A percentile compares a stretch with the other conserved stretches of the same genome.
Evolutionary conservation across 1,140 invertebrate species (phyloP).

Genomic region (Mya arenaria): DNA sequence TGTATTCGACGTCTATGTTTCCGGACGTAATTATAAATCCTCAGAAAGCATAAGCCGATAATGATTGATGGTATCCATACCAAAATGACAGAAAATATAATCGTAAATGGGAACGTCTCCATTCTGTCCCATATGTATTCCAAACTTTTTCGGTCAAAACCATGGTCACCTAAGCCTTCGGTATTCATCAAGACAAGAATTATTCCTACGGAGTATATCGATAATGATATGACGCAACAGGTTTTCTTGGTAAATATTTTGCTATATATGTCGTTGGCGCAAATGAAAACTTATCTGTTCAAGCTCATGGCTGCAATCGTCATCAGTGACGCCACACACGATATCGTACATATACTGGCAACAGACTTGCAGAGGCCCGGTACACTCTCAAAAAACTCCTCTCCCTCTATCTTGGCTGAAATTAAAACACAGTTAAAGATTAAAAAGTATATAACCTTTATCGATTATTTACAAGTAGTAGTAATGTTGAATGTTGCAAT

Average conservation of each 20-base stretch:
- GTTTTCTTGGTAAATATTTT: not conserved
- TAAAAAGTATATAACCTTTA: not conserved
- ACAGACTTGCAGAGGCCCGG: not conserved
- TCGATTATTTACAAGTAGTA: too few relatives aligned
- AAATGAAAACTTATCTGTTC: not conserved
- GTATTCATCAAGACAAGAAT: not conserved
- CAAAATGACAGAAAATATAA: slow-evolving; percentile 65
- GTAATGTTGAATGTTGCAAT: too few relatives aligned
- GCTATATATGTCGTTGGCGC: not conserved
- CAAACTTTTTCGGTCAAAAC: too few relatives aligned
- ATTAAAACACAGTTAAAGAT: not conserved
- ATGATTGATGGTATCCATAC: not conserved
- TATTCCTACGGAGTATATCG: not conserved
- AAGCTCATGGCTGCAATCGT: not conserved
- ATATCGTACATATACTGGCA: not conserved
- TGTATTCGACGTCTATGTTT: not conserved
- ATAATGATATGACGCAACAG: too few relatives aligned
- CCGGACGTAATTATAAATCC: not conserved
- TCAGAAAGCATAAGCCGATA: not conserved
- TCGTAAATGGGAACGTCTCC: slow-evolving; percentile 68
- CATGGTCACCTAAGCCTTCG: too few relatives aligned
- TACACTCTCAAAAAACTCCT: not conserved
- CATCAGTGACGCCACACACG: not conserved
- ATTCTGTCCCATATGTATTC: slow-evolving; percentile 74
- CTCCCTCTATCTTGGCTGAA: not conserved